A percentile compares a stretch with the other conserved stretches of the same genome.
Evolutionary conservation across 2,113 vertebrate genomes (phyloP).

Genomic region (Arvicanthis niloticus): DNA sequence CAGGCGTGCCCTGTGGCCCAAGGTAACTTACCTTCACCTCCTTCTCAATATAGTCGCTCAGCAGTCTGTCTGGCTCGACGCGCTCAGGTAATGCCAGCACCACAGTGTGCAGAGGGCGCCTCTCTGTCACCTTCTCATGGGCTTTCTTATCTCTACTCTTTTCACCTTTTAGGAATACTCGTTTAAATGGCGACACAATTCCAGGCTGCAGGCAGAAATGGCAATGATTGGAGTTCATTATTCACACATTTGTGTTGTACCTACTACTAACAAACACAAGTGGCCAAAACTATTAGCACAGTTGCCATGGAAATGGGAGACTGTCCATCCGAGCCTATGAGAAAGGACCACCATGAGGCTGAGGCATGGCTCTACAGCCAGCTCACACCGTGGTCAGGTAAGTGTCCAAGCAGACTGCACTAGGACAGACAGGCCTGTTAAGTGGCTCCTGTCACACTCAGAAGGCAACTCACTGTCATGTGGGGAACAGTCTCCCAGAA

Average conservation of each 20-base stretch:
- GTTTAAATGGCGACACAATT: conserved; percentile 97
- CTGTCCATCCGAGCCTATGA: neutral
- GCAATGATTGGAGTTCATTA: neutral
- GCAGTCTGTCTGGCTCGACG: conserved; percentile 95
- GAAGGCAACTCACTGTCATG: neutral
- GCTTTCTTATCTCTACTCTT: conserved; percentile 96
- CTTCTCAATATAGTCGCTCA: conserved; percentile 98
- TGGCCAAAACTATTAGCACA: neutral
- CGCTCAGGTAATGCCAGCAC: conserved; percentile 93
- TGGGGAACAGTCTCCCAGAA: neutral
- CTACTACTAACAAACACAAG: neutral
- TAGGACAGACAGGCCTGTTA: neutral
- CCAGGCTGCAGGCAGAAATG: conserved; percentile 90
- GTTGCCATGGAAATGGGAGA: neutral
- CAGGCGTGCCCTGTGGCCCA: neutral
- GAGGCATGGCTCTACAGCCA: neutral
- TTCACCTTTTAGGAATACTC: conserved; percentile 97
- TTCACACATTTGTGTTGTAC: neutral
- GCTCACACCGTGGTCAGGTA: fast-evolving
- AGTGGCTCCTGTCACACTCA: neutral
- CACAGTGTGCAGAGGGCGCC: conserved; percentile 95
- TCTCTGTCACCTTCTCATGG: conserved; percentile 95
- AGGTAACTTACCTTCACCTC: conserved; percentile 93
- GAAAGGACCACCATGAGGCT: neutral
- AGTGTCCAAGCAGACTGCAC: neutral